A percentile compares a stretch with the other conserved stretches of the same genome.
These are phyloP conservation scores for Plumapathes pennacea DNA, from an alignment of 92 coral and sea anemone genomes.

Conservation along the genomic window DNA sequence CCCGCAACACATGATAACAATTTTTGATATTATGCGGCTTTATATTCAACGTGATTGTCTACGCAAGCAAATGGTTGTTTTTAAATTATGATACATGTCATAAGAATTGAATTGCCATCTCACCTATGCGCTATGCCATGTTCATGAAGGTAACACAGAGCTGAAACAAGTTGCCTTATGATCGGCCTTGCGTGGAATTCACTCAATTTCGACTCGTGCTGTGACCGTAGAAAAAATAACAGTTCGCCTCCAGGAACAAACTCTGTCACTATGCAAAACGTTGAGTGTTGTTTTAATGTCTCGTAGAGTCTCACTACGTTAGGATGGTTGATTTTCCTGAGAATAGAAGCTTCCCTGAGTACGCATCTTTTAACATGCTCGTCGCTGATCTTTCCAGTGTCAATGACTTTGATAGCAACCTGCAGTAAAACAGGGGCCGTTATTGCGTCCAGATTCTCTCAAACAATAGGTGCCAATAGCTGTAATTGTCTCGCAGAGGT, in stretches of 20 bases:
- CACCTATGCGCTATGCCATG: conserved; percentile 94
- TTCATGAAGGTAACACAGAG: conserved; percentile 84
- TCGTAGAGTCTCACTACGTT: conserved; percentile 86
- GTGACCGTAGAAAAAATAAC: conserved; percentile 62
- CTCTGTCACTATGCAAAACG: conserved; percentile 81
- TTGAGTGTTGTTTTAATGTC: conserved; percentile 69
- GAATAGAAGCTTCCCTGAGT: conserved; percentile 81
- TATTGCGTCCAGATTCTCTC: conserved; percentile 24
- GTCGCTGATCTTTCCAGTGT: conserved; percentile 77
- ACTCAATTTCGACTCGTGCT: conserved; percentile 70
- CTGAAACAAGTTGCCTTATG: conserved; percentile 90
- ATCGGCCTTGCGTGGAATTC: conserved; percentile 90
- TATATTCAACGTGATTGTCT: no score
- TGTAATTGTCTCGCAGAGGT: conserved; percentile 16
- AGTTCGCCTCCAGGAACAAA: conserved; percentile 95
- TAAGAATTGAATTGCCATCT: conserved; percentile 16
- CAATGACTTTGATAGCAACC: conserved; percentile 95
- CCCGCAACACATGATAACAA: no score
- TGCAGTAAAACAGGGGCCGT: no score
- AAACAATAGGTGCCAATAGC: conserved; percentile 50
- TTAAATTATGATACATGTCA: no score
- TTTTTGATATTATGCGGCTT: no score
- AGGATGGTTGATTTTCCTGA: conserved; percentile 83
- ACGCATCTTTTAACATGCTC: conserved; percentile 70
- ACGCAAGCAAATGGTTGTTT: no score